Evolutionary conservation across 2,888 invertebrate genomes (phyloP).

Genomic region (Blera fallax): DNA sequence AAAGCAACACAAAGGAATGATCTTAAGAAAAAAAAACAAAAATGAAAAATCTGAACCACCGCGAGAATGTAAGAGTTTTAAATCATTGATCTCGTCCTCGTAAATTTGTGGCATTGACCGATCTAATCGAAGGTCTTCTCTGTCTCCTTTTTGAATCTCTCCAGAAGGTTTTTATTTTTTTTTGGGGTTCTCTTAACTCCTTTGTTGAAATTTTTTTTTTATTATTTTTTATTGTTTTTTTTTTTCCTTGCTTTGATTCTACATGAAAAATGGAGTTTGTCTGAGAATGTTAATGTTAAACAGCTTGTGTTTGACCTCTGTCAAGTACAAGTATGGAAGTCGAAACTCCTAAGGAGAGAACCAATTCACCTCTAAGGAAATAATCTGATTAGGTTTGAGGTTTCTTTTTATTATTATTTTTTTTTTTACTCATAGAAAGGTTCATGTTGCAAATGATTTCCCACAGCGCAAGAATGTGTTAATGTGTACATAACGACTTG

Average conservation of each 20-base stretch:
- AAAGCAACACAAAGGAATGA: background rate
- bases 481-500: no score
- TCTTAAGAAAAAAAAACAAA: background rate
- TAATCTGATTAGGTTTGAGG: background rate
- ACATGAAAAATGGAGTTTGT: slow-evolving; percentile 52
- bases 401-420: no score
- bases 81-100: slow-evolving; percentile 62
- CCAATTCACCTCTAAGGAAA: background rate
- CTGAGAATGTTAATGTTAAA: slow-evolving; percentile 60
- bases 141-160: slow-evolving; percentile 35
- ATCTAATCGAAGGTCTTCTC: slow-evolving; percentile 65
- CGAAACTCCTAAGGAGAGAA: background rate
- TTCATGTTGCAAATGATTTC: background rate
- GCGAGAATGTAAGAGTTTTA: slow-evolving; percentile 28
- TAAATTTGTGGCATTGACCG: slow-evolving; percentile 66
- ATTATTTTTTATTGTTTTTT: background rate
- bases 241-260: background rate
- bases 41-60: background rate
- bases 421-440: background rate
- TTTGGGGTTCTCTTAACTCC: background rate
- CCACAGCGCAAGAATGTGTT: background rate
- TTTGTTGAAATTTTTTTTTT: background rate
- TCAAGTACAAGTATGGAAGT: background rate
- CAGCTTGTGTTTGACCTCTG: slow-evolving; percentile 45
- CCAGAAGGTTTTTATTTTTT: background rate